These are phyloP conservation scores for Limnephilus lunatus DNA, from an alignment of 2,888 invertebrate genomes.

Conservation along the genomic window DNA sequence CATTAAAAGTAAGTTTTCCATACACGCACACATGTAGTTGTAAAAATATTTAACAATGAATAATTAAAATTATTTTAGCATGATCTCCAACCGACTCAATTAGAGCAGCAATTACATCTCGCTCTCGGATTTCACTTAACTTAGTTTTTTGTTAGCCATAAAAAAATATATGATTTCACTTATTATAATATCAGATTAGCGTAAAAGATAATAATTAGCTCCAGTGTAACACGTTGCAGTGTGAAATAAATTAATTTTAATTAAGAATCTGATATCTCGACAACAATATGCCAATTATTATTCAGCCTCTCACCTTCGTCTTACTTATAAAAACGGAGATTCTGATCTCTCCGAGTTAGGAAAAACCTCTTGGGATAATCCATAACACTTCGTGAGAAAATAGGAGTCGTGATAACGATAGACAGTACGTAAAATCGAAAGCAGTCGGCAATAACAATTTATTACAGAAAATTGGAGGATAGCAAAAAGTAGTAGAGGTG, in stretches of 20 bases:
- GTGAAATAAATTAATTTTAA: slow-evolving; percentile 6
- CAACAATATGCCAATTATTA: not conserved
- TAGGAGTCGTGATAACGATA: not conserved
- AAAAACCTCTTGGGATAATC: not conserved
- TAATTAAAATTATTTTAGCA: not conserved
- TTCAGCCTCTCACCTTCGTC: slow-evolving; percentile 1
- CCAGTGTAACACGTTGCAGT: not conserved
- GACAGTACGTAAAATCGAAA: slow-evolving; percentile 16
- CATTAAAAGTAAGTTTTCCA: not conserved
- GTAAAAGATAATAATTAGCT: not conserved
- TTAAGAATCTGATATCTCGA: slow-evolving; percentile 11
- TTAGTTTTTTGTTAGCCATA: not conserved
- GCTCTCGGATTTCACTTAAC: not conserved
- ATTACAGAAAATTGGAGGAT: slow-evolving; percentile 5
- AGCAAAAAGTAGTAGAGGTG: not conserved
- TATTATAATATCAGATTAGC: slow-evolving; percentile 10
- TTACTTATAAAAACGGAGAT: not conserved
- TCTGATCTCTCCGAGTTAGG: not conserved
- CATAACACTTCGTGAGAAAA: not conserved
- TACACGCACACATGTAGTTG: not conserved
- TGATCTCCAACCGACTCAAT: not conserved
- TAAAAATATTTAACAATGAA: not conserved
- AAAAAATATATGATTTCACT: slow-evolving; percentile 13
- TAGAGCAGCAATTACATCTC: not conserved
- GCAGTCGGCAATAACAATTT: slow-evolving; percentile 1